Base-by-base conservation (phyloP, 2,888 invertebrate genomes). In the Zonitis immaculata region DNA sequence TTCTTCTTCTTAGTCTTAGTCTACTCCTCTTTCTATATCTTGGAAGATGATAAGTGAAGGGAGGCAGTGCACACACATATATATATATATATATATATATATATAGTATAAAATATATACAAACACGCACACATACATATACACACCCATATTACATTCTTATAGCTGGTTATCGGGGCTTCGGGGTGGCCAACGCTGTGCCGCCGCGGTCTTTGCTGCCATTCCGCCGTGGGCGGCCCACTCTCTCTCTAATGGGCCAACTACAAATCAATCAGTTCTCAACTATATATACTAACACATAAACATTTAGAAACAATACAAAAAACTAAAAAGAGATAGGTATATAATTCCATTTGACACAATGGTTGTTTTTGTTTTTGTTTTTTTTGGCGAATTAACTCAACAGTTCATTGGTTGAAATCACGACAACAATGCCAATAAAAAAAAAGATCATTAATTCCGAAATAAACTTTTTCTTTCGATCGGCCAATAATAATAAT, bases 221-320 rank as follows among this genome's bases (percentile, higher is more conserved):
- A 62, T 64, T 63, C 65, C 66, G 64, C 67, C 66, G 69, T 70
- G 71, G 70, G 71, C 69, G 68, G 71, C 69, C 68, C 52, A 56
- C 55, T 59, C 57, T 57, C 58, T 51, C 58, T 63, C 68, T 72
- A 72, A 73, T 72, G 70, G 71, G 69, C 64, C 71, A 68, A 63
- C 71, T 69, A 73, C 73, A 73, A 73, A 73, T 73, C 73, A 73
- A 73, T 73, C 72, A 71, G 70, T 42, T 44, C 68, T 67, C 69
- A 69, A 35, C 35, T n/a, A 9, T 8, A 30, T 8, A 35, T 8
- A 35, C 6, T 9, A 9, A 35, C 35, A 35, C 18, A 35, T 16
- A 30, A 12, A 14, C 6, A 35, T 35, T 18, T 35, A 35, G 35
- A 35, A 35, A 35, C 18, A 35, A 35, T 35, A 35, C 35, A 35